These are phyloP conservation scores for Aix galericulata DNA, from an alignment of 2,113 vertebrate species.

Conservation along the genomic window DNA sequence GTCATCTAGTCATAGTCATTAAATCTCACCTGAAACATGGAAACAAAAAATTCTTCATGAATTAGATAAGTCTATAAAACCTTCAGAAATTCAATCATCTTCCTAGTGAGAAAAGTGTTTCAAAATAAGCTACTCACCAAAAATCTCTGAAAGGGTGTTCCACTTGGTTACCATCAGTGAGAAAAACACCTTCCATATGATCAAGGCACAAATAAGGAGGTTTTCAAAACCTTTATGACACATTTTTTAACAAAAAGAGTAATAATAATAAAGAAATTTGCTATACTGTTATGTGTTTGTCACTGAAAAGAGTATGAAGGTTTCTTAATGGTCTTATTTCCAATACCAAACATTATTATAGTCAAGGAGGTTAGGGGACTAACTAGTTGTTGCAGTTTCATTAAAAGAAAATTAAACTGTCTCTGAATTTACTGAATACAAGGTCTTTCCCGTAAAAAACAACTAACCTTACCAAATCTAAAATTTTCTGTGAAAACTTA, in stretches of 20 bases:
- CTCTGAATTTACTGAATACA: not conserved
- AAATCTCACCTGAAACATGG: not conserved
- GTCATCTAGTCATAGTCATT: not conserved
- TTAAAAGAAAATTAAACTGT: not conserved
- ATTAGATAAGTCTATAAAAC: not conserved
- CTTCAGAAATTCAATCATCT: not conserved
- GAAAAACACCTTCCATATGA: not conserved
- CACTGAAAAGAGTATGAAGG: not conserved
- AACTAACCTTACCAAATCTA: not conserved
- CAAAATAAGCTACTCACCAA: not conserved
- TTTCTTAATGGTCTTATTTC: not conserved
- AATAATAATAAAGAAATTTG: not conserved
- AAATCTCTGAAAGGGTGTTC: not conserved
- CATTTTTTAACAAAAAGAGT: not conserved
- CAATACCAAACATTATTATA: not conserved
- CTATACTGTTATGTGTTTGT: not conserved
- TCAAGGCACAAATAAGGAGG: not conserved
- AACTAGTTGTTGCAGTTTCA: not conserved
- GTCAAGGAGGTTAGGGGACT: not conserved
- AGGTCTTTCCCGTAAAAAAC: not conserved
- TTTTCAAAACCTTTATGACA: not conserved
- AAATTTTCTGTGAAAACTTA: not conserved
- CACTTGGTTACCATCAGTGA: not conserved
- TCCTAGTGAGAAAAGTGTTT: not conserved
- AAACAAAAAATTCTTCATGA: not conserved